These are phyloP conservation scores for Mixornis gularis DNA, from an alignment of 2,113 vertebrate genomes.

Conservation along the genomic window DNA sequence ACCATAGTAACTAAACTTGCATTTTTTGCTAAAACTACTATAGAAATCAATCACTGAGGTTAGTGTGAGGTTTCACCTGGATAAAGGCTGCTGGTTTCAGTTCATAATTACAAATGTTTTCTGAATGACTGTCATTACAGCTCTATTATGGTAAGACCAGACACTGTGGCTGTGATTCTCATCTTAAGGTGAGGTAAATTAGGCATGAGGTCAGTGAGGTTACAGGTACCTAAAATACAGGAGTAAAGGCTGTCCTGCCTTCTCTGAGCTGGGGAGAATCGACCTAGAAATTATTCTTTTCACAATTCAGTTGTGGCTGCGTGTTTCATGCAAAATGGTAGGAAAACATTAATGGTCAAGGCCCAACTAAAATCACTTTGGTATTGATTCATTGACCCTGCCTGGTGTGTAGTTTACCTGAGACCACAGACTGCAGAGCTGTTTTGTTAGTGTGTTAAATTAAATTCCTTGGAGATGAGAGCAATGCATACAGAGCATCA, in stretches of 20 bases:
- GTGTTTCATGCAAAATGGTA: not conserved
- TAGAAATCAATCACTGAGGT: not conserved
- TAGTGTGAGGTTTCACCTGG: not conserved
- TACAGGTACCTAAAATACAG: not conserved
- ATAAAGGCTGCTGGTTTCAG: not conserved
- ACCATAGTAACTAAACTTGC: not conserved
- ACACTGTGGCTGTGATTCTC: not conserved
- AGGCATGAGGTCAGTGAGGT: not conserved
- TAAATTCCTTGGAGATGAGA: not conserved
- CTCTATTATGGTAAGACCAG: not conserved
- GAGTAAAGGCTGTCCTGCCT: not conserved
- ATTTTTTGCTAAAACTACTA: not conserved
- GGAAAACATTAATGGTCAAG: not conserved
- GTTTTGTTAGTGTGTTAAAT: not conserved
- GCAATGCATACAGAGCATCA: not conserved
- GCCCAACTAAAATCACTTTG: not conserved
- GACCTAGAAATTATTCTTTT: not conserved
- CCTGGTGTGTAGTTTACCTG: not conserved
- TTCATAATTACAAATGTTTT: not conserved
- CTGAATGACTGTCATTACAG: not conserved
- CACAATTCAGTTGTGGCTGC: rapidly evolving
- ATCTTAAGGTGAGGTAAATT: not conserved
- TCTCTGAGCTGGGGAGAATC: not conserved
- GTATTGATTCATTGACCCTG: not conserved
- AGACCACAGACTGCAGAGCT: not conserved